Evolutionary conservation across 2,797 vertebrate genomes (phyloP).

Genomic region (Myotis findleyi): DNA sequence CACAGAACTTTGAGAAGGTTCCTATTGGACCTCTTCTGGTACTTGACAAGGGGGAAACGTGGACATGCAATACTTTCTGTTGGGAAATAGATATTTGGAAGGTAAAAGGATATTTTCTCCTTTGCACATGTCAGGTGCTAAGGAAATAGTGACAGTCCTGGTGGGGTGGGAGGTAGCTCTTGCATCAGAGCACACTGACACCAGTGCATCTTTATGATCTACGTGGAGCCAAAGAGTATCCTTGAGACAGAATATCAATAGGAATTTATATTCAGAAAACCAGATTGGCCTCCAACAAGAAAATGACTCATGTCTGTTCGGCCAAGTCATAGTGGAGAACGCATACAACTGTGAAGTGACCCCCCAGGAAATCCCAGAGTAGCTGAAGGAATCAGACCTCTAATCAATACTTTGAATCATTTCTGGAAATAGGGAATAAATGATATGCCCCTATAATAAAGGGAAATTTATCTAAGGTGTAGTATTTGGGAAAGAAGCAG

Average conservation of each 20-base stretch:
- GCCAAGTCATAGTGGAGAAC: background rate
- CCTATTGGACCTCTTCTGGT: background rate
- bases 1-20: background rate
- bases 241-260: background rate
- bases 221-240: background rate
- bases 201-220: background rate
- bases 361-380: conserved; percentile 26
- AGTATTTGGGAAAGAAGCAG: background rate
- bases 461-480: background rate
- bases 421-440: conserved; percentile 31
- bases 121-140: background rate
- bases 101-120: background rate
- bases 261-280: conserved; percentile 55
- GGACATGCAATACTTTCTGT: background rate
- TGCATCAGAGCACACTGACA: background rate
- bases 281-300: conserved; percentile 60
- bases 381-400: conserved; percentile 26
- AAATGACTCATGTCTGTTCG: conserved; percentile 44
- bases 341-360: background rate
- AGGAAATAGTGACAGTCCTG: background rate
- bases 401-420: conserved; percentile 13
- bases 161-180: background rate
- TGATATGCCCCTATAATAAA: conserved; percentile 27
- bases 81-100: conserved; percentile 2
- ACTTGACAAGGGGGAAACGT: background rate